Percentiles rank a stretch among this genome's conserved stretches.
Evolutionary conservation across 2,113 vertebrate species (phyloP).

Genomic region (Eublepharis macularius): DNA sequence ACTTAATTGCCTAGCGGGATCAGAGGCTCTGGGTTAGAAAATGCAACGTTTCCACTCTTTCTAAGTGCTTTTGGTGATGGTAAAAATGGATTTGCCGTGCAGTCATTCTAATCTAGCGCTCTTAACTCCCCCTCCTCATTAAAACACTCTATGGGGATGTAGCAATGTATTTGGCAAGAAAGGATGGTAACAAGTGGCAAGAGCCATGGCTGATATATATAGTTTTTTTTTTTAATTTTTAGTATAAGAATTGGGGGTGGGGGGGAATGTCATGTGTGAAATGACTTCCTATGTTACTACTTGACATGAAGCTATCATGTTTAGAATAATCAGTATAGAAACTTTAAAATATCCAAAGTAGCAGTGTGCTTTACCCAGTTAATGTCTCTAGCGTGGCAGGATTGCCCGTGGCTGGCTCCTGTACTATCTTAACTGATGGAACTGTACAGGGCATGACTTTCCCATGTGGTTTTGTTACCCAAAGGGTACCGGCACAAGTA

Average conservation of each 20-base stretch:
- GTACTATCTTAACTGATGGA: background rate
- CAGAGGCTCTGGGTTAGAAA: slow-evolving; percentile 35
- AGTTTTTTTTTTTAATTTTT: no score
- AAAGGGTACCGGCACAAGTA: background rate
- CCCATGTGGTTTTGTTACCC: background rate
- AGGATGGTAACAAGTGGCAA: no score
- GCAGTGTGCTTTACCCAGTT: background rate
- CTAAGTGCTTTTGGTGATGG: background rate
- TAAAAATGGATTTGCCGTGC: background rate
- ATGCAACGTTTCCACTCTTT: slow-evolving; percentile 28
- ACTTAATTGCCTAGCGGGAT: background rate
- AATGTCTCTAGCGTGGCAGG: background rate
- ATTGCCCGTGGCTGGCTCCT: background rate
- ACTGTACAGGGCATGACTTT: background rate
- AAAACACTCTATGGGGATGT: no score
- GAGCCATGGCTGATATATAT: no score
- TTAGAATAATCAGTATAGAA: background rate
- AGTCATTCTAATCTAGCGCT: background rate
- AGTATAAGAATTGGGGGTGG: no score
- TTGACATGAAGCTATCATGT: no score
- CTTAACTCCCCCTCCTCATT: no score
- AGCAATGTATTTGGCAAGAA: no score
- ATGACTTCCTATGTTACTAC: no score
- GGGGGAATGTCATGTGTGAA: no score
- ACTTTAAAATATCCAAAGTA: background rate